Conservation (phyloP, 2,888 invertebrate genomes). For the Pandemis corylana region DNA sequence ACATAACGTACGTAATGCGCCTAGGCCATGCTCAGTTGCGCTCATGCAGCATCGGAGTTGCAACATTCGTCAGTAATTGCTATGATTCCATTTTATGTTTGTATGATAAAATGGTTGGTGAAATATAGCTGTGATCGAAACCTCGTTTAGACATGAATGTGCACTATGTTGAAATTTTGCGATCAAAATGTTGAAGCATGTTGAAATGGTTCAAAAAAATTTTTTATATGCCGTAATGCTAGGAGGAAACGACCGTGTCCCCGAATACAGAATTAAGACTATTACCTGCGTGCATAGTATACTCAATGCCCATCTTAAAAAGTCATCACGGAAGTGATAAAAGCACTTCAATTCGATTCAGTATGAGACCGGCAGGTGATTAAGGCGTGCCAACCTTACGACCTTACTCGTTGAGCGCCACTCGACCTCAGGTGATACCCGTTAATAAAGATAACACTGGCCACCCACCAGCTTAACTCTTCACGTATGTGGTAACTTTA, state of each 20-base stretch:
- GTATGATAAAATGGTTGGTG: constrained; percentile 30
- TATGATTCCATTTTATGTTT: constrained; percentile 31
- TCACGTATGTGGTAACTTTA: neutral
- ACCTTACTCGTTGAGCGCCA: constrained; percentile 27
- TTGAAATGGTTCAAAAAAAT: neutral
- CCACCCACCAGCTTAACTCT: constrained; percentile 22
- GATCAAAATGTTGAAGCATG: neutral
- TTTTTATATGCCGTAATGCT: neutral
- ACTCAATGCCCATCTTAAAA: neutral
- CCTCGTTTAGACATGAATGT: constrained; percentile 17
- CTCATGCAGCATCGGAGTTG: constrained; percentile 27
- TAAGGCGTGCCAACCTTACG: constrained; percentile 27
- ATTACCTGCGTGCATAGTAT: neutral
- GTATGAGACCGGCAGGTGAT: constrained; percentile 30
- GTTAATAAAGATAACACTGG: constrained; percentile 33
- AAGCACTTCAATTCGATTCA: constrained; percentile 23
- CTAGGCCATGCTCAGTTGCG: constrained; percentile 22
- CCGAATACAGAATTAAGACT: neutral
- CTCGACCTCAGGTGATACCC: constrained; percentile 37
- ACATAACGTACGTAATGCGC: constrained; percentile 33
- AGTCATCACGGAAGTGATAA: constrained; percentile 26
- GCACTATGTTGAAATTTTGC: constrained; percentile 1
- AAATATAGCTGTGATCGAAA: constrained; percentile 13
- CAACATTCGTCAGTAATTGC: constrained; percentile 33
- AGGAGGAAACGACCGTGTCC: constrained; percentile 1